Evolutionary conservation across 2,797 vertebrate species (phyloP).

Genomic region (Otolemur crassicaudatus): DNA sequence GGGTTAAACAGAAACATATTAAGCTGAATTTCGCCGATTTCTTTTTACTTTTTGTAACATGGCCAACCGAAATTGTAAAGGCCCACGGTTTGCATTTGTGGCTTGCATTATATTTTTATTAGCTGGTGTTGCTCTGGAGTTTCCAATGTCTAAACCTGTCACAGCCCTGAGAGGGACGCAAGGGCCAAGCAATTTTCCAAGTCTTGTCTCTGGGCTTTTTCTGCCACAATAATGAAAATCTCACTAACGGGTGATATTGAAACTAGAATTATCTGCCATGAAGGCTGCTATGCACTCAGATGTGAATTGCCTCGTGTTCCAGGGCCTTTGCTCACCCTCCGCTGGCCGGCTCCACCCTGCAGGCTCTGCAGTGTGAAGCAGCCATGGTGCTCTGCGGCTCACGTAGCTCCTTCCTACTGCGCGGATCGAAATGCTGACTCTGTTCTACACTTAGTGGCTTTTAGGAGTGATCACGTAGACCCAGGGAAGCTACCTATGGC

Average conservation of each 20-base stretch:
- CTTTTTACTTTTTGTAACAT: not conserved
- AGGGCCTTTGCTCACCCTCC: not conserved
- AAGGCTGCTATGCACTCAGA: not conserved
- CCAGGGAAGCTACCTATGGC: not conserved
- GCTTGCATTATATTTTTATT: not conserved
- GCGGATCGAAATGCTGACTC: not conserved
- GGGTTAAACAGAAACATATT: not conserved
- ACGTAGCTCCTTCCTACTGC: not conserved
- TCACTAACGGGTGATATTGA: not conserved
- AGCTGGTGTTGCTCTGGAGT: not conserved
- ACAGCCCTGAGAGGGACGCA: not conserved
- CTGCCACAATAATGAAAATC: not conserved
- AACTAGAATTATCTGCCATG: not conserved
- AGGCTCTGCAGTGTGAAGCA: not conserved
- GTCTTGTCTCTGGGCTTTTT: not conserved
- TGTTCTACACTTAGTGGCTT: not conserved
- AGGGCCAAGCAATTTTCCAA: not conserved
- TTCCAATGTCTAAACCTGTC: not conserved
- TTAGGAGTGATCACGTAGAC: not conserved
- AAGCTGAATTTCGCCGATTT: not conserved
- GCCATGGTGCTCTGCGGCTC: rapidly evolving
- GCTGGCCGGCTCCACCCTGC: rapidly evolving
- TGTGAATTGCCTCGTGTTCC: not conserved
- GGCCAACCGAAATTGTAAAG: not conserved
- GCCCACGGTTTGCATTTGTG: not conserved